These are phyloP conservation scores for Podarcis siculus DNA, from an alignment of 2,797 vertebrate species.

Conservation along the genomic window DNA sequence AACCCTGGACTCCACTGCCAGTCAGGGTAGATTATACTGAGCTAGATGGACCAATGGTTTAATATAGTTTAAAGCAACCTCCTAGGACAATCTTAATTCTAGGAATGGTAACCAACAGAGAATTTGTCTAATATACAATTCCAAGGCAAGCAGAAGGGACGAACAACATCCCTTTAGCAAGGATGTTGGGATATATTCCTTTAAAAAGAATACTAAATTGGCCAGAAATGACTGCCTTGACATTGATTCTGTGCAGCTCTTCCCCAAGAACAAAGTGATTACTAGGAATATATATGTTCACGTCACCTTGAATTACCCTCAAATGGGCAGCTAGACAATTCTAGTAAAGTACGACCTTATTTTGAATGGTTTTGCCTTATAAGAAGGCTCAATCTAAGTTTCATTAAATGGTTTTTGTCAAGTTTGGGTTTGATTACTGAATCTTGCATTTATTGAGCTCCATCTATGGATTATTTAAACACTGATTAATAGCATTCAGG, in stretches of 20 bases:
- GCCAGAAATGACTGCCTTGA: not conserved
- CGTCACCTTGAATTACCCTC: not conserved
- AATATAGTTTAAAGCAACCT: not conserved
- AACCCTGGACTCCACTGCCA: not conserved
- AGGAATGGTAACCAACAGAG: not conserved
- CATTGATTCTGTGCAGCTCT: not conserved
- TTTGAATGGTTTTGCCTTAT: not conserved
- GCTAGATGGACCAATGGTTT: not conserved
- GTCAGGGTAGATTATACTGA: not conserved
- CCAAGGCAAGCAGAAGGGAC: not conserved
- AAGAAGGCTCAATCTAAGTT: not conserved
- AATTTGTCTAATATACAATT: not conserved
- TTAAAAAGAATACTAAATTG: not conserved
- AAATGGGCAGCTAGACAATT: not conserved
- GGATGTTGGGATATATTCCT: not conserved
- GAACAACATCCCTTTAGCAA: rapidly evolving
- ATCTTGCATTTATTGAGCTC: not conserved
- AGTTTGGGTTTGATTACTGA: not conserved
- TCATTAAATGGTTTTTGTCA: not conserved
- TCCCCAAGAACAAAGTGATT: not conserved
- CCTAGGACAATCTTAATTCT: not conserved
- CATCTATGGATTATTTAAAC: not conserved
- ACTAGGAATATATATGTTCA: not conserved
- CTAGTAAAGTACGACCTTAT: not conserved
- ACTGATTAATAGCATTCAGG: not conserved